Evolutionary conservation across 2,113 vertebrate species (phyloP).

Genomic region (Lycaon pictus): DNA sequence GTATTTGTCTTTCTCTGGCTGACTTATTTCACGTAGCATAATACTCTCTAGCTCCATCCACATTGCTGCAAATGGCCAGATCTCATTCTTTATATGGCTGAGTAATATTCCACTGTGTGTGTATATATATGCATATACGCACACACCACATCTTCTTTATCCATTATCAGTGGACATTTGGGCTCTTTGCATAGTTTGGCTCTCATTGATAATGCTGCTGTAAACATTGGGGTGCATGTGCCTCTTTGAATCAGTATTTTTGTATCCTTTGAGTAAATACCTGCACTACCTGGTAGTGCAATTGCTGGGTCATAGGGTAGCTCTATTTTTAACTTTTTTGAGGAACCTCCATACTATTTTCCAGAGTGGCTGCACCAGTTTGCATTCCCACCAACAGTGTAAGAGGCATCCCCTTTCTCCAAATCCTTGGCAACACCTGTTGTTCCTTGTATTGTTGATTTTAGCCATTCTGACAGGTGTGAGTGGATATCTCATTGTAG

Average conservation of each 20-base stretch:
- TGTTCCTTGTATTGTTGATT: not conserved
- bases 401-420: not conserved
- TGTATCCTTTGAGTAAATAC: not conserved
- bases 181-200: not conserved
- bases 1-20: not conserved
- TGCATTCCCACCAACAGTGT: not conserved
- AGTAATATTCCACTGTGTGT: not conserved
- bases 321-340: not conserved
- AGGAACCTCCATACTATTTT: not conserved
- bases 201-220: not conserved
- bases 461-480: not conserved
- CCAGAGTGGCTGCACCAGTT: not conserved
- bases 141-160: not conserved
- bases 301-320: not conserved
- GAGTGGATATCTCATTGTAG: not conserved
- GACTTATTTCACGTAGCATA: not conserved
- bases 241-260: not conserved
- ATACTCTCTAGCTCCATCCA: not conserved
- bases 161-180: not conserved
- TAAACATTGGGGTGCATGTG: not conserved
- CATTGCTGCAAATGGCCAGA: not conserved
- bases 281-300: not conserved
- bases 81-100: not conserved
- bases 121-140: not conserved
- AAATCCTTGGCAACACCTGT: not conserved